Percentiles rank a stretch among this genome's conserved stretches.
Conservation (phyloP, 2,888 invertebrate species). For the Podotricha telesiphe region DNA sequence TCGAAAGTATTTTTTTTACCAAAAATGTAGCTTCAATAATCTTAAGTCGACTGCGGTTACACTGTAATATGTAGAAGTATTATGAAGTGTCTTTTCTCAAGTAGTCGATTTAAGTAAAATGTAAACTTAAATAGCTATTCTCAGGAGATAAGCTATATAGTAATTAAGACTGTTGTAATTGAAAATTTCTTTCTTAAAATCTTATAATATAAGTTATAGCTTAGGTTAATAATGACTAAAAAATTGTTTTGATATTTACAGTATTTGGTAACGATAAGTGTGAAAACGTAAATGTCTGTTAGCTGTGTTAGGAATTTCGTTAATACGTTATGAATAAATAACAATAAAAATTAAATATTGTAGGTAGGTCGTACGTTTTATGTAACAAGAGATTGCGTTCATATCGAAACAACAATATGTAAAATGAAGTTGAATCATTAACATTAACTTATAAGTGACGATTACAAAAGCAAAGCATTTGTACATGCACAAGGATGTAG, state of each 20-base stretch:
- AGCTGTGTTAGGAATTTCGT: not conserved
- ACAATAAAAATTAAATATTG: constrained; percentile 5
- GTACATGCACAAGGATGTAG: constrained; percentile 26
- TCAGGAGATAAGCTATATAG: too few species aligned
- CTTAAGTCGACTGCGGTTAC: not conserved
- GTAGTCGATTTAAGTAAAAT: too few species aligned
- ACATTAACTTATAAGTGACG: constrained; percentile 19
- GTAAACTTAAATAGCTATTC: too few species aligned
- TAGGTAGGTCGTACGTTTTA: not conserved
- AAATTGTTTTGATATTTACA: too few species aligned
- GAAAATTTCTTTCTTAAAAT: too few species aligned
- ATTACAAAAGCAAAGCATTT: constrained; percentile 39
- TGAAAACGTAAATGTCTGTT: too few species aligned
- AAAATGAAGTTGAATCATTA: constrained; percentile 23
- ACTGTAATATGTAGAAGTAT: not conserved
- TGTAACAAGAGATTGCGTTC: constrained; percentile 6
- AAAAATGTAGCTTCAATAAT: constrained; percentile 8
- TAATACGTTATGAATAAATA: not conserved
- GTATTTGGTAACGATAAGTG: too few species aligned
- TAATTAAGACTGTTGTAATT: too few species aligned
- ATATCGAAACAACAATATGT: constrained; percentile 15
- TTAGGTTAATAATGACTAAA: too few species aligned
- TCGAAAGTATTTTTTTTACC: constrained; percentile 70
- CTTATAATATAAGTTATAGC: too few species aligned
- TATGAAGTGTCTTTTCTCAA: too few species aligned